A percentile compares a stretch with the other conserved stretches of the same genome.
Evolutionary conservation across 2,113 vertebrate genomes (phyloP).

Genomic region (Dromas ardeola): DNA sequence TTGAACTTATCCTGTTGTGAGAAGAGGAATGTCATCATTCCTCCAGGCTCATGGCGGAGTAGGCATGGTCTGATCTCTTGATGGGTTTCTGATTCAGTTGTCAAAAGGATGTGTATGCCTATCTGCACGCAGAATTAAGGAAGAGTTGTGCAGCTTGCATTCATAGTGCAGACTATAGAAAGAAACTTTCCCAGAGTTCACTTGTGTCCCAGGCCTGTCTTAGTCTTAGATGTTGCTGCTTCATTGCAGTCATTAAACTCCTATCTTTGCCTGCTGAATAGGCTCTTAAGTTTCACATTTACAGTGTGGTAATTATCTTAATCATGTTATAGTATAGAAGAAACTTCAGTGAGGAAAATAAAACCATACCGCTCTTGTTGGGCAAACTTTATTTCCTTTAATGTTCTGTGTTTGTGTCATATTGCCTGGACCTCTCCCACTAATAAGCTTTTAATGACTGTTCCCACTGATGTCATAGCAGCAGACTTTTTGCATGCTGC

Average conservation of each 20-base stretch:
- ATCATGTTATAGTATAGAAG: neutral
- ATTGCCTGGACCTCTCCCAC: neutral
- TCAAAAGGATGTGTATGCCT: neutral
- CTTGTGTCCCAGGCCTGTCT: neutral
- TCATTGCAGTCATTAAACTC: neutral
- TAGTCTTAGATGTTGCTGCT: neutral
- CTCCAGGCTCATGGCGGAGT: no score
- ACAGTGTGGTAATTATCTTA: neutral
- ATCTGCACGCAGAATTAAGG: neutral
- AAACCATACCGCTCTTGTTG: neutral
- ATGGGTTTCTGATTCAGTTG: neutral
- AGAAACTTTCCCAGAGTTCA: neutral
- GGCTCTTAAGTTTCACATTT: neutral
- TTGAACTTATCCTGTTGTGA: neutral
- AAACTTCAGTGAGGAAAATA: neutral
- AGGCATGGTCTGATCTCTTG: neutral
- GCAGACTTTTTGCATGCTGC: neutral
- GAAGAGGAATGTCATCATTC: neutral
- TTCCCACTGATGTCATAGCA: neutral
- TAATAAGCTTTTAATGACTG: constrained; percentile 67
- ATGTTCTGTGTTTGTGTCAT: neutral
- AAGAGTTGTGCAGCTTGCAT: neutral
- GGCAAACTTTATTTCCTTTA: neutral
- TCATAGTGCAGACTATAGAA: neutral
- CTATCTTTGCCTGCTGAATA: neutral